A percentile compares a stretch with the other conserved stretches of the same genome.
Conservation (phyloP, 2,888 invertebrate species). For the Dicranocentrus wangi region DNA sequence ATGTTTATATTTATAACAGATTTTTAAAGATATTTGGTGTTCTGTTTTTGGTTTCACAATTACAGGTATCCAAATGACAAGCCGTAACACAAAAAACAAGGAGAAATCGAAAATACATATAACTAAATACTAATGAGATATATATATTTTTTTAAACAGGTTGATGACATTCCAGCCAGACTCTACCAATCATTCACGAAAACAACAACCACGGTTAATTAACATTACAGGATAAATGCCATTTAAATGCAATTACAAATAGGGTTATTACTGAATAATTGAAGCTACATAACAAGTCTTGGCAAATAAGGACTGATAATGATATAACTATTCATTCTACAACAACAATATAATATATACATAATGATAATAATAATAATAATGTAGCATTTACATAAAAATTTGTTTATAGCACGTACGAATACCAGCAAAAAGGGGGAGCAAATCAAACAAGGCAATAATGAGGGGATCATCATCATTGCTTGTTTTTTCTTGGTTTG, state of each 20-base stretch:
- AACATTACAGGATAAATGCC: no score
- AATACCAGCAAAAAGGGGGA: neutral
- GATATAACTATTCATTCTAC: neutral
- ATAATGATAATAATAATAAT: neutral
- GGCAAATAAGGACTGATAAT: constrained; percentile 28
- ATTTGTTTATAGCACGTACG: neutral
- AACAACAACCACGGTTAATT: neutral
- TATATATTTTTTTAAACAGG: no score
- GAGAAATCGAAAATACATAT: neutral
- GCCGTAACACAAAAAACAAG: constrained; percentile 12
- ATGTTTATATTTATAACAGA: neutral
- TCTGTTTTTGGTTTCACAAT: constrained; percentile 54
- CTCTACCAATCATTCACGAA: constrained; percentile 4
- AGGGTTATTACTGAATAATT: constrained; percentile 3
- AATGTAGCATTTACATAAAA: neutral
- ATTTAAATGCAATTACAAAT: neutral
- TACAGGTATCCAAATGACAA: constrained; percentile 34
- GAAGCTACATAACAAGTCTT: constrained; percentile 10
- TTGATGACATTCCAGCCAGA: no score
- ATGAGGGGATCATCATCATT: no score
- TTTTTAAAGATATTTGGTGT: constrained; percentile 59
- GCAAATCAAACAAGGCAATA: neutral
- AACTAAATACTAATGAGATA: constrained; percentile 1
- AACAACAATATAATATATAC: constrained; percentile 1
- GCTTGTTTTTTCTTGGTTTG: no score